Base-by-base conservation (phyloP, 2,888 invertebrate genomes). In the Leptinotarsa haldemani region DNA sequence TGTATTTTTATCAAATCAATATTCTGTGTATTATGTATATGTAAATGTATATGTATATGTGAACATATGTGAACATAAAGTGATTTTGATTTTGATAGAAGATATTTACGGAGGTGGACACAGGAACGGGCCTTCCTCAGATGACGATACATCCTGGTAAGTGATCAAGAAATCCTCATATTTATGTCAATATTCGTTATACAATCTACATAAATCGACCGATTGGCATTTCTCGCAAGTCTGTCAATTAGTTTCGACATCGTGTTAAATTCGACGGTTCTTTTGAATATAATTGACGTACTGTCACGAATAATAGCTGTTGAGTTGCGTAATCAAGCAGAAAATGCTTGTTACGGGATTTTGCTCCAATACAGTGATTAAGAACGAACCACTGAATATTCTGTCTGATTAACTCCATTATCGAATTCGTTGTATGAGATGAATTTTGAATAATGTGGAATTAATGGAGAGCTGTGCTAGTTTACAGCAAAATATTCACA, bases 401-500 rank as follows among this genome's bases (percentile, higher is more conserved):
- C 22, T 56, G 13, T 56, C 22, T 56, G 56, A 56, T 56, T 56
- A 56, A 20, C 56, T 15, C 22, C 56, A 56, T 56, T 56, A 56
- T 56, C 20, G 22, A 15, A 56, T 56, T 56, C 22, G 56, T 15
- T 56, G 56, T 56, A 4, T 13, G 56, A 22, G 56, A 25, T 56
- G 4, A 22, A 56, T 22, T 25, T 3, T 56, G 22, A 56, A 20
- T 56, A 22, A 56, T 22, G 22, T 13, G 56, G 22, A 56, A 22
- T 56, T 56, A 25, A 4, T 22, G 56, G 4, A 12, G 22, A 13
- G 20, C 22, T 15, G 25, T 13, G 22, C 15, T 13, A 22, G 22
- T 22, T 56, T 12, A 18, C 22, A 56, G 13, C 20, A 13, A 13
- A 13, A 22, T 56, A 18, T 22, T 22, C 56, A 12, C 22, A 56